Percentiles rank a stretch among this genome's conserved stretches.
Conservation (phyloP, 92 coral and sea anemone genomes). For the Heliopora coerulea region DNA sequence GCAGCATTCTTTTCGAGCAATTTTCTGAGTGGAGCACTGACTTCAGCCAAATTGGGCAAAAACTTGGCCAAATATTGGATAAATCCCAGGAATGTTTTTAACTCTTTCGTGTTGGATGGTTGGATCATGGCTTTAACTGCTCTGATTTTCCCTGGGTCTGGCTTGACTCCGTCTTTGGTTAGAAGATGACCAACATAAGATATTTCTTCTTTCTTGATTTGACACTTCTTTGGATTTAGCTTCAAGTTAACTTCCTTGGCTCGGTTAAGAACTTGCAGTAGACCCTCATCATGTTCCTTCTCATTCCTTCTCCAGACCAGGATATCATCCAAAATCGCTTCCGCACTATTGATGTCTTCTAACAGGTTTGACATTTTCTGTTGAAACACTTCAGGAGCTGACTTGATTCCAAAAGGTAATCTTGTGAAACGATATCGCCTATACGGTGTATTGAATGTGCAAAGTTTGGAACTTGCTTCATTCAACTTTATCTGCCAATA, state of each 20-base stretch:
- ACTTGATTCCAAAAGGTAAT: too few species aligned
- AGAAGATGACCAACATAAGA: conserved; percentile 59
- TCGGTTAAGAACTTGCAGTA: conserved; percentile 53
- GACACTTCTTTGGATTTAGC: conserved; percentile 55
- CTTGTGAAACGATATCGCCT: too few species aligned
- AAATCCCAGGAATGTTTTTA: conserved; percentile 54
- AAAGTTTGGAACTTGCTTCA: too few species aligned
- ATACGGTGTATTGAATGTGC: too few species aligned
- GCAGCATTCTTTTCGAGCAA: conserved; percentile 44
- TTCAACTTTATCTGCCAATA: too few species aligned
- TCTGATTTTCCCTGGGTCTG: conserved; percentile 58
- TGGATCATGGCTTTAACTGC: conserved; percentile 50
- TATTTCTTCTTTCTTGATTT: conserved; percentile 53
- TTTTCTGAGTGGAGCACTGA: conserved; percentile 50
- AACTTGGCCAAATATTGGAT: conserved; percentile 54
- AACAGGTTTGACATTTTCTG: too few species aligned
- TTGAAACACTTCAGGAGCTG: too few species aligned
- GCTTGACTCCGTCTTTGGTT: conserved; percentile 60
- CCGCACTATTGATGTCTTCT: too few species aligned
- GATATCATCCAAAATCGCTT: conserved; percentile 49
- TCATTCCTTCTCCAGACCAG: conserved; percentile 46
- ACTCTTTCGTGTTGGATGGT: too few species aligned
- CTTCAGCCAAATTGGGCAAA: conserved; percentile 50
- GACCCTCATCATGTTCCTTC: conserved; percentile 50
- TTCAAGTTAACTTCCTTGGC: conserved; percentile 56